Evolutionary conservation across 1,140 invertebrate species (phyloP), one percentile per base, ranked within the genome.

Genomic region (Scaptomyza graminum): DNA sequence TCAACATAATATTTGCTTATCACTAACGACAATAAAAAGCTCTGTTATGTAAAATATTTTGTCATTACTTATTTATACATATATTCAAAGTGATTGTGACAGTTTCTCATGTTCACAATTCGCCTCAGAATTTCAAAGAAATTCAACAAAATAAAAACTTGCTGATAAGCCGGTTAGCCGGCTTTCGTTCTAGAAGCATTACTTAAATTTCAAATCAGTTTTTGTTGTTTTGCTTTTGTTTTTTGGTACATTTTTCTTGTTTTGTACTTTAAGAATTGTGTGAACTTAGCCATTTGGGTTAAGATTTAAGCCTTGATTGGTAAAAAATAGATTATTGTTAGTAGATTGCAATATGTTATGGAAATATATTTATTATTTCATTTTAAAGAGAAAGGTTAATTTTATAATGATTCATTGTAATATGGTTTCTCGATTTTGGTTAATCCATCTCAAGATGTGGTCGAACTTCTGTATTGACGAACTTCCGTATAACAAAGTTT

Each of bases 141-240:
- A 65, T n/a, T 5, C 11, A 41, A 64, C n/a, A 15, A 37, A 70
- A 51, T 52, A 16, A 76, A 65, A 51, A 59, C 12, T 43, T 76
- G 76, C 76, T 88, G 83, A 89, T 89, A 79, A 87, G 79, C 61
- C 52, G 55, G 71, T 60, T 82, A 50, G 60, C 56, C 69, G 59
- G 69, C 56, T 74, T 68, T 61, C 49, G 49, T 79, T 44, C 15
- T 43, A 7, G n/a, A 65, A 64, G 9, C 46, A 67, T 54, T 57
- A 73, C 66, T 59, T 65, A 46, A 47, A 47, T 65, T 64, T 67
- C 64, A 54, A 13, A 55, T 55, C 59, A 59, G 43, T 52, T 39
- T 71, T 31, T 28, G 13, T 16, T 39, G 39, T 44, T 64, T 70
- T 31, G 12, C 39, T 54, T n/a, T 18, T 49, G 1, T 22, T 22